A percentile compares a stretch with the other conserved stretches of the same genome.
Conservation (phyloP, 2,888 invertebrate species). For the Brenthis ino region DNA sequence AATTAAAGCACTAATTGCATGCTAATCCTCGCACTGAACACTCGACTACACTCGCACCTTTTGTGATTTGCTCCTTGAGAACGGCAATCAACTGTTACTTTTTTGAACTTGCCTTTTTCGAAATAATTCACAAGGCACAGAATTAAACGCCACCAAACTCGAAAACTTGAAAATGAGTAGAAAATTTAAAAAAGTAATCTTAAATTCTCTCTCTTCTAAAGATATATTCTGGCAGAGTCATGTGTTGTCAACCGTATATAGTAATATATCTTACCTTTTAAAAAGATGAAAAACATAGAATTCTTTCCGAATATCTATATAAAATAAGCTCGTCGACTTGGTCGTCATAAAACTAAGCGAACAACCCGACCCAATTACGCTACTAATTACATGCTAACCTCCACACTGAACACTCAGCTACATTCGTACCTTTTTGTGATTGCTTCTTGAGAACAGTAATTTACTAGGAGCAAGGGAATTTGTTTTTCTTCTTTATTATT, state of each 20-base stretch:
- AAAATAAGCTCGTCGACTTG: constrained; percentile 34
- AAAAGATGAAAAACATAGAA: neutral
- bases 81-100: constrained; percentile 12
- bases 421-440: constrained; percentile 29
- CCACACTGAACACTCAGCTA: constrained; percentile 29
- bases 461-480: neutral
- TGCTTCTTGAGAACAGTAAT: constrained; percentile 19
- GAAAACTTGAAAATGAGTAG: neutral
- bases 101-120: neutral
- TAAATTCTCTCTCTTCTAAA: no score
- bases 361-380: constrained; percentile 55
- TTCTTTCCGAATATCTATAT: constrained; percentile 18
- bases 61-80: constrained; percentile 18
- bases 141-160: no score
- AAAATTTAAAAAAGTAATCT: no score
- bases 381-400: constrained; percentile 54
- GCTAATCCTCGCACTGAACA: constrained; percentile 39
- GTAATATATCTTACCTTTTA: no score
- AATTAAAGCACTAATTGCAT: constrained; percentile 58
- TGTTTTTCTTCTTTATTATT: neutral
- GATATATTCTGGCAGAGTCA: no score
- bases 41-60: constrained; percentile 28
- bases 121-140: neutral
- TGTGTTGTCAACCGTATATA: no score
- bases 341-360: constrained; percentile 52